Percentiles rank a stretch among this genome's conserved stretches.
These are phyloP conservation scores for Zeugodacus cucurbitae DNA, from an alignment of 1,140 invertebrate species.

Conservation along the genomic window DNA sequence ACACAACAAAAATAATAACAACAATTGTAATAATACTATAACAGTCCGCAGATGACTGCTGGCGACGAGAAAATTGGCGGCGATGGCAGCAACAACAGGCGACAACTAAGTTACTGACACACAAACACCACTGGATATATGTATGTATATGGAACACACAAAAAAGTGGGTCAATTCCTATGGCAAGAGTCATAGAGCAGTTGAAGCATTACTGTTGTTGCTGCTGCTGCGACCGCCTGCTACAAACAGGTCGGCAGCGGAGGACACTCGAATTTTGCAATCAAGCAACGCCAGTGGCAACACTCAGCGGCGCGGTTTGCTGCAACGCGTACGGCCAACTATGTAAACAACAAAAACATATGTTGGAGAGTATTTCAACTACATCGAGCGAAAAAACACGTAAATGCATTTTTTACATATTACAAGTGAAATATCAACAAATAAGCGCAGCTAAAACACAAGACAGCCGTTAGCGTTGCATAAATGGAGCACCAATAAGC, in stretches of 20 bases:
- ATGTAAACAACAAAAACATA: neutral
- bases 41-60: neutral
- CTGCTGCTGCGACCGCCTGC: neutral
- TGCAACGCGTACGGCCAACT: neutral
- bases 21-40: neutral
- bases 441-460: neutral
- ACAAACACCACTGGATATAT: neutral
- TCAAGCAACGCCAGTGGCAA: slow-evolving; percentile 23
- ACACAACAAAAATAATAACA: neutral
- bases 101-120: neutral
- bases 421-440: slow-evolving; percentile 23
- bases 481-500: neutral
- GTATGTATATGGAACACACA: neutral
- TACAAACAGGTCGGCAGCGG: slow-evolving; percentile 9
- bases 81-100: neutral
- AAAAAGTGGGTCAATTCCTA: slow-evolving; percentile 2
- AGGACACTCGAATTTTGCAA: slow-evolving; percentile 33
- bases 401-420: neutral
- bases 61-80: slow-evolving; percentile 25
- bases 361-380: neutral
- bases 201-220: neutral
- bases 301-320: neutral
- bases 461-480: neutral
- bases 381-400: neutral
- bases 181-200: slow-evolving; percentile 1